Percentiles rank a stretch among this genome's conserved stretches.
phyloP scores from a whole-genome alignment of 2,888 invertebrate species.

The Stegana nigrithorax region DNA sequence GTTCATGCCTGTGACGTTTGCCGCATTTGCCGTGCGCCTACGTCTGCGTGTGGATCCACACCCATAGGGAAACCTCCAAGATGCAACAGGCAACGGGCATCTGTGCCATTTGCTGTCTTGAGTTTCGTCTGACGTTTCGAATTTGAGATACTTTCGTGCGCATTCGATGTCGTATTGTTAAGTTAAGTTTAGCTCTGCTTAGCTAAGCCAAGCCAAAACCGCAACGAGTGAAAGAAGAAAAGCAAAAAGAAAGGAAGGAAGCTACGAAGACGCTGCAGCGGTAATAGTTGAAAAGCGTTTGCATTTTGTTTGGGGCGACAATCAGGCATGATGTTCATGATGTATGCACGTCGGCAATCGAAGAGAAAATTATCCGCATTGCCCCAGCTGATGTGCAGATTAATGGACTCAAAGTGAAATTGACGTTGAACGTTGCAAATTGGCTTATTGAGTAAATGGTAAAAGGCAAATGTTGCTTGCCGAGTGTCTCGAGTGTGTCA shows the following conservation, averaged over 20 bases:
- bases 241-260: neutral
- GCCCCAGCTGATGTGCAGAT: conserved; percentile 1
- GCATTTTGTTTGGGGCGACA: conserved; percentile 8
- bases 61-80: conserved; percentile 9
- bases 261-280: neutral
- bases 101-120: conserved; percentile 4
- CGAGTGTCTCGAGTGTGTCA: no score
- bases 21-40: no score
- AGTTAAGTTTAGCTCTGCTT: no score
- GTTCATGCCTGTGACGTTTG: no score
- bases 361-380: neutral
- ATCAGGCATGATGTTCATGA: no score
- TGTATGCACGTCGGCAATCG: no score
- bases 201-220: no score
- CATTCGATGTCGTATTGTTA: neutral
- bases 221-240: neutral
- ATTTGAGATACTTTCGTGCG: conserved; percentile 11
- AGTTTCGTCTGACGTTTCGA: conserved; percentile 7
- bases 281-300: neutral
- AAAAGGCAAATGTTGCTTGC: no score
- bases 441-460: conserved; percentile 1
- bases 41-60: no score
- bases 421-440: neutral
- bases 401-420: conserved; percentile 1
- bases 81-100: neutral